Conservation (phyloP, 1,140 invertebrate species). For the Yoshiicerus persimilis region DNA sequence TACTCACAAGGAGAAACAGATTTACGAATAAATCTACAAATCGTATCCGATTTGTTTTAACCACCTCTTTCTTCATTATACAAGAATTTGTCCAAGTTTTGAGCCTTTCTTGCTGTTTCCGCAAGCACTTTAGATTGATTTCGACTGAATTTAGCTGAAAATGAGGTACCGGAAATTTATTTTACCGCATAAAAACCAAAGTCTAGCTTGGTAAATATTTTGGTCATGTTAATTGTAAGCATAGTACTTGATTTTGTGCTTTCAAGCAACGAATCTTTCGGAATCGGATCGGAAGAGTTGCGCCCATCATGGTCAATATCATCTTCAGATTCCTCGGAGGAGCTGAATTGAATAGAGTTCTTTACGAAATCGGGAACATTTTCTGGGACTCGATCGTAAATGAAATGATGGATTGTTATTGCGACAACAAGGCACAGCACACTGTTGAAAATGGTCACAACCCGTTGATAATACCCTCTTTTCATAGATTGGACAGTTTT, state of each 20-base stretch:
- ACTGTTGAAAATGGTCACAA: constrained; percentile 18
- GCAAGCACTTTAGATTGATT: not conserved
- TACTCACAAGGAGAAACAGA: no score
- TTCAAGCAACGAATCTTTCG: not conserved
- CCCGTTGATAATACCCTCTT: no score
- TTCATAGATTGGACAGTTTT: not conserved
- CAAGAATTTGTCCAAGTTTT: not conserved
- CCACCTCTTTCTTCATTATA: not conserved
- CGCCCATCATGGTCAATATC: not conserved
- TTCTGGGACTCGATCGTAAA: constrained; percentile 29
- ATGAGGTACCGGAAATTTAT: not conserved
- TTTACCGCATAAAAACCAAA: no score
- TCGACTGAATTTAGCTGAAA: not conserved
- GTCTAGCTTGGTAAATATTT: no score
- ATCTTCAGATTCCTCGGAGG: not conserved
- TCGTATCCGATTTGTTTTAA: not conserved
- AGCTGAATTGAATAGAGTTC: constrained; percentile 32
- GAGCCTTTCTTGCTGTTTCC: not conserved
- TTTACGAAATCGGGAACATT: constrained; percentile 36
- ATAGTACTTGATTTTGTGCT: not conserved
- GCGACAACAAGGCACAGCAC: constrained; percentile 27
- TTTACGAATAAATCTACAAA: no score
- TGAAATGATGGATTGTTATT: constrained; percentile 35
- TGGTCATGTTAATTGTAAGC: not conserved
- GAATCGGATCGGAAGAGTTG: not conserved